These are phyloP conservation scores for Druon quercuslanigerum DNA, from an alignment of 1,140 invertebrate genomes.

Conservation along the genomic window DNA sequence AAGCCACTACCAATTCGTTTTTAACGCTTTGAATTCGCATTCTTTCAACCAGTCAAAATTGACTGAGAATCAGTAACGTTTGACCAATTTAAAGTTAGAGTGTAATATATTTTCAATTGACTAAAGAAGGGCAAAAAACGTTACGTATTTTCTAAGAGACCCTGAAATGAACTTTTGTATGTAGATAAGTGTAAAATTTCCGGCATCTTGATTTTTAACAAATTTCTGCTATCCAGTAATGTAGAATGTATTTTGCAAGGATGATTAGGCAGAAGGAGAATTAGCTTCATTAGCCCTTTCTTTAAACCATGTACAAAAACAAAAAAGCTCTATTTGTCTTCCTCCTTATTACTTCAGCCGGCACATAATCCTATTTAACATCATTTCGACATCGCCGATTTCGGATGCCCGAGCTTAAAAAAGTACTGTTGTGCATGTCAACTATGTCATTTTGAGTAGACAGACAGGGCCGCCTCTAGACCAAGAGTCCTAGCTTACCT, in stretches of 20 bases:
- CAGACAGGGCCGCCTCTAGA: too few relatives aligned
- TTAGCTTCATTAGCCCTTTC: slow-evolving; percentile 35
- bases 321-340: slow-evolving; percentile 27
- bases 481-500: too few relatives aligned
- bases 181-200: not conserved
- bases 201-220: not conserved
- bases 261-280: not conserved
- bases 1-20: too few relatives aligned
- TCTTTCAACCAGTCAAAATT: too few relatives aligned
- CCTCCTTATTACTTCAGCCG: slow-evolving; percentile 55
- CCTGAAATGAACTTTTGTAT: not conserved
- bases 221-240: slow-evolving; percentile 39
- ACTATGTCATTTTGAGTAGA: not conserved
- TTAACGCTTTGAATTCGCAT: too few relatives aligned
- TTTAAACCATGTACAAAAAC: slow-evolving; percentile 3
- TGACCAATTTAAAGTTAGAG: too few relatives aligned
- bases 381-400: slow-evolving; percentile 44
- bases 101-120: too few relatives aligned
- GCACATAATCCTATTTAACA: slow-evolving; percentile 49
- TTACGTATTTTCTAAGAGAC: too few relatives aligned
- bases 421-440: slow-evolving; percentile 13
- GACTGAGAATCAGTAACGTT: too few relatives aligned
- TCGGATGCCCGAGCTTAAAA: slow-evolving; percentile 42
- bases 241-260: slow-evolving; percentile 30
- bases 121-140: too few relatives aligned